Evolutionary conservation across 2,888 invertebrate species (phyloP), one percentile per base, ranked within the genome.

Genomic region (Dynastes maya): DNA sequence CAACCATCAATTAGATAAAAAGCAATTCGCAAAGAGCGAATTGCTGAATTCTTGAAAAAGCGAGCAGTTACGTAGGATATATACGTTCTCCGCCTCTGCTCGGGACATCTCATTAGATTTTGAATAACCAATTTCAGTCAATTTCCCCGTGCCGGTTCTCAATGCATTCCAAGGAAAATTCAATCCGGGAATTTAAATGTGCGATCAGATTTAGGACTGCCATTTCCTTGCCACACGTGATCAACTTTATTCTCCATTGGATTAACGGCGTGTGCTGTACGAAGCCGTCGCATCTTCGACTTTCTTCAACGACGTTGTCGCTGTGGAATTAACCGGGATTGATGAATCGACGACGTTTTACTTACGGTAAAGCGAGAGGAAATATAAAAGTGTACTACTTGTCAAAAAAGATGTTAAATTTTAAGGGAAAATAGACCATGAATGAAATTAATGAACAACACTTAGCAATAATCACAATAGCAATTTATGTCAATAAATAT

Each of bases 101-200:
- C 79, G 79, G 80, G 84, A 84, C 84, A 84, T 84, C 83, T 84
- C 83, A 84, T 84, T 84, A 84, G 84, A 82, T 84, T 83, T 82
- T 84, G 84, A 85, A 85, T 84, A 84, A 84, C 84, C 84, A 84
- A 84, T 84, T 81, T 82, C 83, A 83, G 82, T 83, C 83, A 82
- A 84, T 84, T 84, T 83, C 80, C 79, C 72, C 79, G 64, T 65
- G 55, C 63, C 78, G 80, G 80, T 82, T 81, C 83, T 83, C 82
- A 80, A 81, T 82, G 81, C 82, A 83, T 83, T 83, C 82, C 79
- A 80, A 81, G 82, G 55, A 83, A 84, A 79, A 85, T 84, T 84
- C 85, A 84, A 85, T 85, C 83, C 80, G 68, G 79, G 82, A 84
- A 84, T 85, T 84, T 83, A 84, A 85, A 85, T 84, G 84, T 82